Evolutionary conservation across 2,888 invertebrate species (phyloP), one percentile per base, ranked within the genome.

Genomic region (Phaonia tiefii): DNA sequence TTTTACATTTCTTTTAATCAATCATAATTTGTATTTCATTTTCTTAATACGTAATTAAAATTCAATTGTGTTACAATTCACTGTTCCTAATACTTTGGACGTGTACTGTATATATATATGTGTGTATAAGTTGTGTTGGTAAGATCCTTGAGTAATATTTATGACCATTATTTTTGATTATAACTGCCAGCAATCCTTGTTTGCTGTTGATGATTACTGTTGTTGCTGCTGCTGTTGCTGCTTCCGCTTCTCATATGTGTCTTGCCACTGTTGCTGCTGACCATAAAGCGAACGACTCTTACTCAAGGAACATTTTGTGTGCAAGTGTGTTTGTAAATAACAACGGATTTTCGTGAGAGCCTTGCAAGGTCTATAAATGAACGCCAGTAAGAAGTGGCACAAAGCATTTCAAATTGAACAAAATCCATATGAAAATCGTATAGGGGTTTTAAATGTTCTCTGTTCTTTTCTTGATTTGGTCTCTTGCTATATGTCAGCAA

Each of bases 141-240:
- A 67, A 69, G 71, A 75, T 83, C 77, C 72, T 78, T 77, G 75
- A 69, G 76, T 76, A 69, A 80, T 83, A 80, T 83, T 83, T 80
- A 83, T 80, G 74, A 74, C 76, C 73, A 74, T 71, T 80, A 83
- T 80, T 80, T 80, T 76, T 83, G 80, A 79, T 83, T 76, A 80
- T 76, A 80, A 79, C 75, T 80, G 75, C 73, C 63, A 73, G 25
- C 54, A 39, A 54, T 63, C 42, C 42, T 63, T 63, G 63, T 63
- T 63, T 63, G 42, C 11, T 63, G 54, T 56, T 69, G 42, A 56
- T 42, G 20, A 63, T 63, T 56, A 31, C 56, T 25, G 63, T 54
- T 49, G 51, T 26, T 65, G 65, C 31, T 39, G 37, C 54, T 31
- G 20, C 56, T 56, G 26, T 63, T 58, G 44, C 26, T 8, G 31